Evolutionary conservation across 2,797 vertebrate genomes (phyloP).

Genomic region (Prionace glauca): DNA sequence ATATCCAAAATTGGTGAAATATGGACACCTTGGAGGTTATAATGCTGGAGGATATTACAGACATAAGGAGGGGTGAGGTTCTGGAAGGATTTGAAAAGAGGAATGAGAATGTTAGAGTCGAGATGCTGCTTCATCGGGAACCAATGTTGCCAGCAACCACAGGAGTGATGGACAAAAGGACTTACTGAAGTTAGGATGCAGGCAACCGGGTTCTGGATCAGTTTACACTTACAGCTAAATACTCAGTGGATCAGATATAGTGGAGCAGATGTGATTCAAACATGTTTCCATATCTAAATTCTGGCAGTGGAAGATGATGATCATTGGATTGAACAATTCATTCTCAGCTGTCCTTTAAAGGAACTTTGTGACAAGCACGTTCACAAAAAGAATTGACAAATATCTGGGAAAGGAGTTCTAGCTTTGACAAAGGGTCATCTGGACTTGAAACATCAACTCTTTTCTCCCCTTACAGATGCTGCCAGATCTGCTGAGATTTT

Average conservation of each 20-base stretch:
- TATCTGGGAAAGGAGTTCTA: not conserved
- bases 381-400: not conserved
- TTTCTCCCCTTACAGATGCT: too few relatives aligned
- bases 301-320: not conserved
- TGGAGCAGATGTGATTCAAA: not conserved
- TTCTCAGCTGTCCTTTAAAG: not conserved
- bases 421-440: too few relatives aligned
- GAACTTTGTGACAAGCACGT: not conserved
- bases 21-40: not conserved
- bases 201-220: not conserved
- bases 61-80: not conserved
- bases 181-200: not conserved
- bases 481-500: too few relatives aligned
- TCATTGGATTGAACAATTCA: not conserved
- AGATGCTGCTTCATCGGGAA: not conserved
- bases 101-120: not conserved
- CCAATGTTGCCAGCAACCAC: not conserved
- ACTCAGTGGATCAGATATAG: not conserved
- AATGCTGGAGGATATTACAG: not conserved
- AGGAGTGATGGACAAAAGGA: not conserved
- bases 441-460: too few relatives aligned
- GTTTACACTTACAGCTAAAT: not conserved
- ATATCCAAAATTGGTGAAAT: not conserved
- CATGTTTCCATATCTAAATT: not conserved
- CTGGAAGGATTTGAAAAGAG: not conserved